These are phyloP conservation scores for Gandaritis pyraliata DNA, from an alignment of 2,888 invertebrate species.

Conservation along the genomic window DNA sequence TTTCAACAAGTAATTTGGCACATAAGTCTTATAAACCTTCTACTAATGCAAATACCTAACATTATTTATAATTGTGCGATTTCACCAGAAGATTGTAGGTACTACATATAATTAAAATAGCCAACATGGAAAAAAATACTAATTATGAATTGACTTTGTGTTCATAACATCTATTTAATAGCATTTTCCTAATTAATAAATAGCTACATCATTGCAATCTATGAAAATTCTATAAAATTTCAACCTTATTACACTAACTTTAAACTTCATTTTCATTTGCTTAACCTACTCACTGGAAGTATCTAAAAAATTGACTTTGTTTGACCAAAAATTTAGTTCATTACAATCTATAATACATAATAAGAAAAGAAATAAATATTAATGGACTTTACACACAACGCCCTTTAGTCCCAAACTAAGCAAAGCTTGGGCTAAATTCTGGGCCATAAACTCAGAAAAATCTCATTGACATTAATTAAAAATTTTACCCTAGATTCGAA, in stretches of 20 bases:
- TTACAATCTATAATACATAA: too few relatives aligned
- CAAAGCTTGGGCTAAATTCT: too few relatives aligned
- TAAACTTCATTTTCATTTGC: conserved; percentile 5
- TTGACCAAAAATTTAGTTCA: neutral
- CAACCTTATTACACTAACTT: neutral
- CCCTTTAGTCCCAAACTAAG: too few relatives aligned
- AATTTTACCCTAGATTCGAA: too few relatives aligned
- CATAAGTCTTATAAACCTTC: neutral
- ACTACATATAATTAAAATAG: neutral
- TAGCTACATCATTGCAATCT: neutral
- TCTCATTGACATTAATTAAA: too few relatives aligned
- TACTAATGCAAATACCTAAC: neutral
- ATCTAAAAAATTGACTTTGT: conserved; percentile 6
- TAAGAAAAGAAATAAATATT: too few relatives aligned
- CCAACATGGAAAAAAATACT: neutral
- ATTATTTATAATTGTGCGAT: neutral
- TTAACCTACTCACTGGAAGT: neutral
- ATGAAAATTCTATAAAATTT: conserved; percentile 8
- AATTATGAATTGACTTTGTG: neutral
- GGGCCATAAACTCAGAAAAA: too few relatives aligned
- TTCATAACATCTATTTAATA: neutral
- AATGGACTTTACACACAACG: too few relatives aligned
- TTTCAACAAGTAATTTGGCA: conserved; percentile 22
- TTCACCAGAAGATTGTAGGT: conserved; percentile 12
- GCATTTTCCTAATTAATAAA: conserved; percentile 11